A percentile compares a stretch with the other conserved stretches of the same genome.
Evolutionary conservation across 2,113 vertebrate species (phyloP).

Genomic region (Entomyzon cyanotis): DNA sequence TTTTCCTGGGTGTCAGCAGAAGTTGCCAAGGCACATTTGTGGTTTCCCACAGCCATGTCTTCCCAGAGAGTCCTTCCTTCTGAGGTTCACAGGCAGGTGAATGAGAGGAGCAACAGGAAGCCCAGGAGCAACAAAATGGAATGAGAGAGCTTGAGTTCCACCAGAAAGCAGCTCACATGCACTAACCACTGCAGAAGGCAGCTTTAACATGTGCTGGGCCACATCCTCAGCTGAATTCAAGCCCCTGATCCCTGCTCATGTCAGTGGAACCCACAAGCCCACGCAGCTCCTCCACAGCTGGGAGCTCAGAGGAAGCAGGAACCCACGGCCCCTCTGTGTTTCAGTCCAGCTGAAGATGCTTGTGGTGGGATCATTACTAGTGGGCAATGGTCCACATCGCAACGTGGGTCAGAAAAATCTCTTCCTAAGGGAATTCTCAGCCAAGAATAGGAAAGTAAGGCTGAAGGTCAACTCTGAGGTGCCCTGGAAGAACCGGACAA

Average conservation of each 20-base stretch:
- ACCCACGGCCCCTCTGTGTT: background rate
- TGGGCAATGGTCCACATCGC: background rate
- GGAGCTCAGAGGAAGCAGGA: slow-evolving; percentile 13
- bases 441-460: slow-evolving; percentile 46
- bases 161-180: background rate
- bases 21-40: background rate
- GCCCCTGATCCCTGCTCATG: background rate
- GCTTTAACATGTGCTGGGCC: background rate
- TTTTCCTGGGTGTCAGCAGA: background rate
- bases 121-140: background rate
- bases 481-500: slow-evolving; percentile 13
- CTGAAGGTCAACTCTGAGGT: slow-evolving; percentile 43
- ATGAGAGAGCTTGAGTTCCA: background rate
- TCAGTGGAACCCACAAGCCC: background rate
- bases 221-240: background rate
- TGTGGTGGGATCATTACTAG: slow-evolving; percentile 23
- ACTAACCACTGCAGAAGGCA: background rate
- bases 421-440: slow-evolving; percentile 37
- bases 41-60: background rate
- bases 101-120: background rate
- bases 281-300: background rate
- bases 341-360: background rate
- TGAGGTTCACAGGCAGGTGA: background rate
- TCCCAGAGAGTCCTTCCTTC: accelerated
- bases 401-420: background rate